These are phyloP conservation scores for Sylvietta virens DNA, from an alignment of 2,113 vertebrate genomes.

Conservation along the genomic window DNA sequence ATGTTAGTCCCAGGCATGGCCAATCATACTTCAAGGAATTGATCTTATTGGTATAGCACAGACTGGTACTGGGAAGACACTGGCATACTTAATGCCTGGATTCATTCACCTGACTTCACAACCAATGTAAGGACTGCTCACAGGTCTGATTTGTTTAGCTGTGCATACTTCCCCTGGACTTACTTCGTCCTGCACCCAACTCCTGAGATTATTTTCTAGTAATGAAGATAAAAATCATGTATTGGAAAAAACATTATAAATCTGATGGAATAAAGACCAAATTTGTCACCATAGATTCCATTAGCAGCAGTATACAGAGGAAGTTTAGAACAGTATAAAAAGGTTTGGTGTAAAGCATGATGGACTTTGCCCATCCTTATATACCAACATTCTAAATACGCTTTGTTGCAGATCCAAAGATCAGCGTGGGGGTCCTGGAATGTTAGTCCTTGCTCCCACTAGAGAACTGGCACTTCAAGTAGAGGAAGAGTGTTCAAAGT, in stretches of 20 bases:
- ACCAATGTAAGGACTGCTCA: constrained; percentile 77
- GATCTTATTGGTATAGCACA: constrained; percentile 96
- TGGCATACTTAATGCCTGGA: constrained; percentile 92
- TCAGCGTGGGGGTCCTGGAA: constrained; percentile 83
- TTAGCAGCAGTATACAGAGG: background rate
- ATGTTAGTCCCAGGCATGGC: constrained; percentile 91
- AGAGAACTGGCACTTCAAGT: constrained; percentile 94
- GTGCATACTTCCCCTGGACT: background rate
- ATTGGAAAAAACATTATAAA: background rate
- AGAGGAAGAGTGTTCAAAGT: constrained; percentile 89
- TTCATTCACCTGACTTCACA: constrained; percentile 95
- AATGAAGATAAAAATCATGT: background rate
- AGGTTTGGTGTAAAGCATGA: background rate
- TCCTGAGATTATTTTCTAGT: background rate
- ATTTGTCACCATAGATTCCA: background rate
- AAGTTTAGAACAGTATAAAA: background rate
- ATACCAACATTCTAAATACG: background rate
- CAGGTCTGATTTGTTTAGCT: background rate
- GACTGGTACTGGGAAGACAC: constrained; percentile 94
- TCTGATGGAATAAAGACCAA: background rate
- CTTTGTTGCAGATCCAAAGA: constrained; percentile 71
- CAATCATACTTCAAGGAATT: constrained; percentile 85
- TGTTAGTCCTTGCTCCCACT: constrained; percentile 94
- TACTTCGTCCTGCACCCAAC: background rate
- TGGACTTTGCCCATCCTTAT: background rate